Evolutionary conservation across 1,140 invertebrate genomes (phyloP), one percentile per base, ranked within the genome.

Genomic region (Diabrotica undecimpunctata): DNA sequence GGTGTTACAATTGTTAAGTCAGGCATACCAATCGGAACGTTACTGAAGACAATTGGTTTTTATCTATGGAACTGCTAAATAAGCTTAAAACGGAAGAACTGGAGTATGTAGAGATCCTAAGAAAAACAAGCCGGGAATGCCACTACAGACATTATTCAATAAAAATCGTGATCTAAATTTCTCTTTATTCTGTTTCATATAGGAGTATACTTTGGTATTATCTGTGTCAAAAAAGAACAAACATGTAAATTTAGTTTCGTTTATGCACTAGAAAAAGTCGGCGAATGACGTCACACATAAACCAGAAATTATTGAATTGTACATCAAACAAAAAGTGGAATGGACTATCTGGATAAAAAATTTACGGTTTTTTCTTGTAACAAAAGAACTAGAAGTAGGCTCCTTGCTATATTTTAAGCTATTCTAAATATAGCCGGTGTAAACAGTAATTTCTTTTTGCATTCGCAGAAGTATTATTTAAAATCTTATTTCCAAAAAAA

Each of bases 1-100:
- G 41, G 56, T 60, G 10, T 65, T 65, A 36, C 56, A 65, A 37
- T 57, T 53, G 54, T 14, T n/a, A n/a, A n/a, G n/a, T n/a, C n/a
- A n/a, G n/a, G n/a, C n/a, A n/a, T n/a, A 63, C 62, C 10, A 63
- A 63, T 63, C 54, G 53, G 39, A 59, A 58, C 37, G 52, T 63
- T 46, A 57, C n/a, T n/a, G n/a, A n/a, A n/a, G n/a, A n/a, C n/a
- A n/a, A n/a, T n/a, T n/a, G n/a, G n/a, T n/a, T n/a, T n/a, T n/a
- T n/a, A n/a, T n/a, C n/a, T n/a, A n/a, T n/a, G n/a, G n/a, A n/a
- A n/a, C n/a, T n/a, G n/a, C n/a, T n/a, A n/a, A n/a, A n/a, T n/a
- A n/a, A n/a, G n/a, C n/a, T n/a, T n/a, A n/a, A n/a, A n/a, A n/a
- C 62, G 36, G 53, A n/a, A n/a, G n/a, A n/a, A n/a, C n/a, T n/a